These are phyloP conservation scores for Daboia siamensis DNA, from an alignment of 2,113 vertebrate genomes.

Conservation along the genomic window DNA sequence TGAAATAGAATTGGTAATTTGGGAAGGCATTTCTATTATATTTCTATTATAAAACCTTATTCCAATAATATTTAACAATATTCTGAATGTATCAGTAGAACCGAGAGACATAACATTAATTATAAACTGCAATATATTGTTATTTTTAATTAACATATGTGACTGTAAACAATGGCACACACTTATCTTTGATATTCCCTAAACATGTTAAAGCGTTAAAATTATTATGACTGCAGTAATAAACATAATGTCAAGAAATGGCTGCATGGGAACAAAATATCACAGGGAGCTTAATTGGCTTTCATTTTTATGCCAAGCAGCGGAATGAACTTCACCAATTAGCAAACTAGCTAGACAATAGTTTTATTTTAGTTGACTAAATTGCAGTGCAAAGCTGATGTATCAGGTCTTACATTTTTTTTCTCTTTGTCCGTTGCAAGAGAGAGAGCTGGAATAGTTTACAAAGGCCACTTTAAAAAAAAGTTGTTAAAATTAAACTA, in stretches of 20 bases:
- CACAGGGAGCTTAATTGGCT: constrained; percentile 17
- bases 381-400: background rate
- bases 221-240: background rate
- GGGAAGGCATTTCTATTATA: constrained; percentile 18
- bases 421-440: background rate
- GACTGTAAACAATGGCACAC: constrained; percentile 1
- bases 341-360: background rate
- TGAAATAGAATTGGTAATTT: constrained; percentile 14
- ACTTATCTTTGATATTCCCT: constrained; percentile 12
- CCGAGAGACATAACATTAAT: background rate
- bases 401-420: background rate
- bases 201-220: background rate
- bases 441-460: constrained; percentile 10
- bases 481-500: constrained; percentile 16
- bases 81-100: background rate
- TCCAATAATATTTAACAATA: background rate
- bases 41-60: constrained; percentile 19
- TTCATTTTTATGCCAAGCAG: constrained; percentile 24
- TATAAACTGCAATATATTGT: constrained; percentile 4
- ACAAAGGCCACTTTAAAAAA: background rate
- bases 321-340: background rate
- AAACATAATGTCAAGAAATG: background rate
- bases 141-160: constrained; percentile 3
- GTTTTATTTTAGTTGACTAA: constrained; percentile 10
- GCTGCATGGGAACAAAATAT: background rate